Evolutionary conservation across 1,140 invertebrate species (phyloP).

Genomic region (Paramacrobiotus metropolitanus): DNA sequence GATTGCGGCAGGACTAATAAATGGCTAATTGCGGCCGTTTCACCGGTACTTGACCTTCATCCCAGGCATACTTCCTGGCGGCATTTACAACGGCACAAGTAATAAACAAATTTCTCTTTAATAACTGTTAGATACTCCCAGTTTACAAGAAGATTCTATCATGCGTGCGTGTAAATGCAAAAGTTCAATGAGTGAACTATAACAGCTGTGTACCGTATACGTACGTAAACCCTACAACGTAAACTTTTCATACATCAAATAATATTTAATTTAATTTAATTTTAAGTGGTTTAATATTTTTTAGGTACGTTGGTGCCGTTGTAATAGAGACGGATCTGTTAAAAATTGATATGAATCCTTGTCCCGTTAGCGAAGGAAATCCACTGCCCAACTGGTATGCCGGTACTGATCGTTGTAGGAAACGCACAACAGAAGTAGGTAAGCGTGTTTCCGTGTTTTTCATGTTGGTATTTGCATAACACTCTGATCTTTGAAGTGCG

Average conservation of each 20-base stretch:
- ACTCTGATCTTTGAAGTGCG: conserved; percentile 47
- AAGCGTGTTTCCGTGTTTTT: neutral
- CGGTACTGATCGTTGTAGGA: conserved; percentile 70
- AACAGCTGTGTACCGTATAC: too few species aligned
- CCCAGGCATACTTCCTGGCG: conserved; percentile 76
- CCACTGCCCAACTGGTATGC: conserved; percentile 64
- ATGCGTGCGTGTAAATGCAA: too few species aligned
- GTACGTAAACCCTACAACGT: too few species aligned
- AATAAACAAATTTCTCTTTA: too few species aligned
- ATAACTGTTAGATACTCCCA: too few species aligned
- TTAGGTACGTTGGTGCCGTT: conserved; percentile 65
- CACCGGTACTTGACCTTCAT: conserved; percentile 82
- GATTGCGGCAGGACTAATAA: conserved; percentile 84
- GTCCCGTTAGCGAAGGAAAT: conserved; percentile 66
- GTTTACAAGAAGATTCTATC: too few species aligned
- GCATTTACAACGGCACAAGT: conserved; percentile 55
- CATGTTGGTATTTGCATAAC: neutral
- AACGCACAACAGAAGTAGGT: conserved; percentile 65
- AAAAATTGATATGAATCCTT: conserved; percentile 91
- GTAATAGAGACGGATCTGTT: conserved; percentile 93
- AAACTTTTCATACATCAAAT: too few species aligned
- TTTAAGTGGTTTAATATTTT: too few species aligned
- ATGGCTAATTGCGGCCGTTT: conserved; percentile 75
- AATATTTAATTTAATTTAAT: too few species aligned
- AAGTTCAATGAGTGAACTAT: too few species aligned